Evolutionary conservation across 2,113 vertebrate species (phyloP).

Genomic region (Clinocottus analis): DNA sequence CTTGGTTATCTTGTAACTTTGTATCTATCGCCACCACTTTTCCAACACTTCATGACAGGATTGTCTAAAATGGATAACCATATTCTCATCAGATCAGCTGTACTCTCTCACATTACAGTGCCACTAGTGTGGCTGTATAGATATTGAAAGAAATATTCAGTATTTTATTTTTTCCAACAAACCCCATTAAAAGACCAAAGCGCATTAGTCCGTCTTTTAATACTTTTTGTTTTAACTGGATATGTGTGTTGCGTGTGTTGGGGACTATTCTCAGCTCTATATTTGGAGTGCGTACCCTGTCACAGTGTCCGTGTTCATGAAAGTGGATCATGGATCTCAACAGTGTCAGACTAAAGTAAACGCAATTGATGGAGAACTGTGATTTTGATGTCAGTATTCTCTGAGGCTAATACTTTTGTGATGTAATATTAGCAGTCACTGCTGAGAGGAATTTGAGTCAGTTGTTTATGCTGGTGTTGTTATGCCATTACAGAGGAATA

Average conservation of each 20-base stretch:
- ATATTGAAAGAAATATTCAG: neutral
- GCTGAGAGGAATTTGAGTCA: conserved; percentile 50
- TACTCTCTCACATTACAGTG: neutral
- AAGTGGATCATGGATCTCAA: conserved; percentile 17
- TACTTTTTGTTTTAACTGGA: neutral
- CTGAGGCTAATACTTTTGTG: conserved; percentile 35
- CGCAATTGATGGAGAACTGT: conserved; percentile 29
- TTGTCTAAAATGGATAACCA: neutral
- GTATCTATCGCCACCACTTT: neutral
- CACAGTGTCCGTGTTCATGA: neutral
- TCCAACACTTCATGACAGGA: neutral
- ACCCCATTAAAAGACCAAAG: neutral
- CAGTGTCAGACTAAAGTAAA: conserved; percentile 16
- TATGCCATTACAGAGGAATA: conserved; percentile 69
- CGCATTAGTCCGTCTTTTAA: neutral
- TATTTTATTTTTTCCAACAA: neutral
- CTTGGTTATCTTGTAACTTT: neutral
- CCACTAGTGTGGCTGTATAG: neutral
- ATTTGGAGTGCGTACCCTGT: neutral
- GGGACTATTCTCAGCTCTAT: neutral
- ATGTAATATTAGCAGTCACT: conserved; percentile 49
- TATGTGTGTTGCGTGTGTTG: neutral
- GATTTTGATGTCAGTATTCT: conserved; percentile 44
- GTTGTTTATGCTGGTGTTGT: conserved; percentile 65
- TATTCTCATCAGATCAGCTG: neutral